A percentile compares a stretch with the other conserved stretches of the same genome.
Evolutionary conservation across 1,140 invertebrate species (phyloP).

Genomic region (Coelopa frigida): DNA sequence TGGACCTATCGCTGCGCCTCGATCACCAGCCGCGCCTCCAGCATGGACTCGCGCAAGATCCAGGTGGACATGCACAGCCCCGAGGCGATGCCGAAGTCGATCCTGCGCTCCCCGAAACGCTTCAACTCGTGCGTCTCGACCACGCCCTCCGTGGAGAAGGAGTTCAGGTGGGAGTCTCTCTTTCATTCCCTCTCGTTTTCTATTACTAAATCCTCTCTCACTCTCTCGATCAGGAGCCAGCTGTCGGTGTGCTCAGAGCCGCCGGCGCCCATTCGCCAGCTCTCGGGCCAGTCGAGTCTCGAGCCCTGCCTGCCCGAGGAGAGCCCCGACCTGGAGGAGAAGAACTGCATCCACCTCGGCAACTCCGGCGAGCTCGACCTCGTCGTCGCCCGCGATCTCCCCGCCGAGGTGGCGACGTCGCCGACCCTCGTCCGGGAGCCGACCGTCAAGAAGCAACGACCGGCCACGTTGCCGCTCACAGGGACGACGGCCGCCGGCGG

Average conservation of each 20-base stretch:
- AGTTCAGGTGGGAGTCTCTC: conserved; percentile 26
- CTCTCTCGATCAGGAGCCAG: conserved; percentile 17
- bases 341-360: not conserved
- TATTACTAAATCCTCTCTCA: conserved; percentile 1
- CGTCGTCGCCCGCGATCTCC: not conserved
- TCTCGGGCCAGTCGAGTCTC: conserved; percentile 42
- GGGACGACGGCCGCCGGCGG: not conserved
- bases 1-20: conserved; percentile 39
- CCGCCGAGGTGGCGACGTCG: not conserved
- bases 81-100: conserved; percentile 36
- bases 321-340: conserved; percentile 27
- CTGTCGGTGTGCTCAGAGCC: conserved; percentile 42
- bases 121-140: conserved; percentile 38
- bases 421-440: not conserved
- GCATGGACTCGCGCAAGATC: conserved; percentile 37
- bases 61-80: conserved; percentile 42
- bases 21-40: conserved; percentile 37
- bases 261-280: conserved; percentile 32
- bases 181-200: not conserved
- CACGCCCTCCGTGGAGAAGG: conserved; percentile 40
- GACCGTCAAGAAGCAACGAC: conserved; percentile 30
- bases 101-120: conserved; percentile 35
- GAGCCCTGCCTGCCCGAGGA: conserved; percentile 42
- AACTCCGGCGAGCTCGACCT: not conserved
- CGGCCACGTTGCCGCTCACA: conserved; percentile 28